phyloP scores from a whole-genome alignment of 1,140 invertebrate genomes.

The Eupeodes corollae region DNA sequence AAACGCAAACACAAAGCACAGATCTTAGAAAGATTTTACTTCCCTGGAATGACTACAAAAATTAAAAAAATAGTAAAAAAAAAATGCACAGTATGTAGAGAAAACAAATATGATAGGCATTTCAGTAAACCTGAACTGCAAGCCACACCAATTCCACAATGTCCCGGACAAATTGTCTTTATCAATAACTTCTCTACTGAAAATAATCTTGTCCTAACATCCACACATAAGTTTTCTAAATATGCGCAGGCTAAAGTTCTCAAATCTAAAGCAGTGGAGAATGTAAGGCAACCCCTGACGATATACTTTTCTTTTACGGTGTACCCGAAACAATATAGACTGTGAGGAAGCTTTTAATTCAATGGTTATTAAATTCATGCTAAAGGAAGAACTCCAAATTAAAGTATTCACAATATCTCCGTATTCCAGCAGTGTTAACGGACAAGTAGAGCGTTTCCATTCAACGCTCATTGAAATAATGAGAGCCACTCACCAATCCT shows the following conservation, averaged over 20 bases:
- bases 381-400: slow-evolving; percentile 7
- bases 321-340: slow-evolving; percentile 7
- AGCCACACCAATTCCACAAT: slow-evolving; percentile 8
- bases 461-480: too few species aligned
- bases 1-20: slow-evolving; percentile 6
- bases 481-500: too few species aligned
- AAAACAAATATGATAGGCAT: slow-evolving; percentile 5
- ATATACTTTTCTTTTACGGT: slow-evolving; percentile 9
- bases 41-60: too few species aligned
- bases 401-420: slow-evolving; percentile 7
- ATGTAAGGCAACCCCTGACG: slow-evolving; percentile 4
- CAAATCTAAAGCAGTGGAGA: slow-evolving; percentile 10
- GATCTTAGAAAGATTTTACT: too few species aligned
- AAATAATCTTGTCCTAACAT: slow-evolving; percentile 4
- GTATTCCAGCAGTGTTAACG: slow-evolving; percentile 1
- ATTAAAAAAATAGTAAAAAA: too few species aligned
- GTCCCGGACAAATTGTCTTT: slow-evolving; percentile 5
- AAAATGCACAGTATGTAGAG: slow-evolving; percentile 7
- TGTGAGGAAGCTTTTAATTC: slow-evolving; percentile 8
- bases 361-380: slow-evolving; percentile 7
- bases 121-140: background rate
- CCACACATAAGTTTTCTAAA: slow-evolving; percentile 12
- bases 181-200: slow-evolving; percentile 4
- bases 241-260: slow-evolving; percentile 7
- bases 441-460: too few species aligned